phyloP scores from a whole-genome alignment of 2,888 invertebrate genomes.

The Cataglyphis rosenhaueri region DNA sequence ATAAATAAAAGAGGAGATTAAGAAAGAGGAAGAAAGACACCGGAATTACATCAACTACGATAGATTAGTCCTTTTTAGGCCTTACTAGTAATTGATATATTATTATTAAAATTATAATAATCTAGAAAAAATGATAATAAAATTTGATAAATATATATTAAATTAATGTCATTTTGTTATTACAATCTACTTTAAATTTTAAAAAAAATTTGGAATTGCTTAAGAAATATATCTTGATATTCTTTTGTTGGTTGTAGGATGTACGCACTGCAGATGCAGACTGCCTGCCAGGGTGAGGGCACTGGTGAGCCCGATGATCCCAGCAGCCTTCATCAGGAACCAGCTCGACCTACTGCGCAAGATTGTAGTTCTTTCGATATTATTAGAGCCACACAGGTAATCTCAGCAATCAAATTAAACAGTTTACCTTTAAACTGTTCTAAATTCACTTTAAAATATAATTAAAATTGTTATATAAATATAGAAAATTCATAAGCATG shows the following conservation, averaged over 20 bases:
- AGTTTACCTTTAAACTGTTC: not conserved
- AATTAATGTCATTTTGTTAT: not conserved
- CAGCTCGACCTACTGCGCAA: conserved; percentile 83
- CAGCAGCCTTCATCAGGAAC: conserved; percentile 79
- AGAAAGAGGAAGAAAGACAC: no score
- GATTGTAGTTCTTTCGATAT: conserved; percentile 95
- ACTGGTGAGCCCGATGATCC: conserved; percentile 80
- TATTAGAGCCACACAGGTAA: conserved; percentile 96
- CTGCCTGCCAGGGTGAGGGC: conserved; percentile 83
- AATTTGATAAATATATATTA: conserved; percentile 5
- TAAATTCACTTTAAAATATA: not conserved
- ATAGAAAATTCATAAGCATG: not conserved
- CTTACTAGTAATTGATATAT: conserved; percentile 45
- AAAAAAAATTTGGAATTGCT: not conserved
- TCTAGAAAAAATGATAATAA: not conserved
- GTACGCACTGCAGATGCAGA: conserved; percentile 84
- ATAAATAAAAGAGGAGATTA: not conserved
- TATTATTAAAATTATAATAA: conserved; percentile 27
- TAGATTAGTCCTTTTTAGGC: conserved; percentile 35
- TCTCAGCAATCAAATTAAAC: not conserved
- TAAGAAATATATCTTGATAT: conserved; percentile 33
- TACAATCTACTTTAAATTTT: no score
- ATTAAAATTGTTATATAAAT: not conserved
- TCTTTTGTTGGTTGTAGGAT: conserved; percentile 69
- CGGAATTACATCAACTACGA: not conserved